Evolutionary conservation across 2,888 invertebrate species (phyloP).

Genomic region (Nephrocerus scutellatus): DNA sequence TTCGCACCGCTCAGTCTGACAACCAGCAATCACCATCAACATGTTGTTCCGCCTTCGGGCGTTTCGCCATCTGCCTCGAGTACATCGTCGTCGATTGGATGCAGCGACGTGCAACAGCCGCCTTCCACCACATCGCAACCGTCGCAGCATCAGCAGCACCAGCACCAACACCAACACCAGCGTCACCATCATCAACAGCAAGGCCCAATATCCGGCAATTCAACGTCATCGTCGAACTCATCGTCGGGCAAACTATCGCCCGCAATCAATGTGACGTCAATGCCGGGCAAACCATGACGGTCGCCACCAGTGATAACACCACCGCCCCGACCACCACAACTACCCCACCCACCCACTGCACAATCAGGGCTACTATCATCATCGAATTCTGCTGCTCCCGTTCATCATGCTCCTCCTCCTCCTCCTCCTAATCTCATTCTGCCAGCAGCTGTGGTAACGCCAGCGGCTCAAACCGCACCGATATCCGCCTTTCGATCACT

Average conservation of each 20-base stretch:
- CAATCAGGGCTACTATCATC: conserved; percentile 23
- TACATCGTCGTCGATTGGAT: conserved; percentile 47
- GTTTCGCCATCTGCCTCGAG: conserved; percentile 51
- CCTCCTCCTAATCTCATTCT: conserved; percentile 17
- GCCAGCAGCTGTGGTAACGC: conserved; percentile 14
- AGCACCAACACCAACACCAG: conserved; percentile 25
- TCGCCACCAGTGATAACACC: conserved; percentile 27
- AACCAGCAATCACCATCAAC: conserved; percentile 34
- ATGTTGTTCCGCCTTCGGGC: conserved; percentile 46
- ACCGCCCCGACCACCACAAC: conserved; percentile 16
- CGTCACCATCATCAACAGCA: conserved; percentile 26
- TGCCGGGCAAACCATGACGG: conserved; percentile 45
- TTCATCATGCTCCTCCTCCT: conserved; percentile 7
- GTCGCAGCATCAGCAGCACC: conserved; percentile 21
- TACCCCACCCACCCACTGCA: conserved; percentile 19
- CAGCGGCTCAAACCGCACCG: conserved; percentile 27
- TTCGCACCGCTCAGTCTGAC: conserved; percentile 47
- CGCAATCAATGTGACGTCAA: conserved; percentile 39
- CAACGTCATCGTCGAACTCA: conserved; percentile 42
- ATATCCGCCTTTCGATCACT: conserved; percentile 44
- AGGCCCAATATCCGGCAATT: conserved; percentile 43
- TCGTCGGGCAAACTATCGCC: conserved; percentile 45
- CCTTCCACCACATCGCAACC: conserved; percentile 27
- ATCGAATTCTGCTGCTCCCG: no score
- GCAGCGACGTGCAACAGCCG: conserved; percentile 40